These are phyloP conservation scores for Apotomis turbidana DNA, from an alignment of 2,888 invertebrate genomes.

Conservation along the genomic window DNA sequence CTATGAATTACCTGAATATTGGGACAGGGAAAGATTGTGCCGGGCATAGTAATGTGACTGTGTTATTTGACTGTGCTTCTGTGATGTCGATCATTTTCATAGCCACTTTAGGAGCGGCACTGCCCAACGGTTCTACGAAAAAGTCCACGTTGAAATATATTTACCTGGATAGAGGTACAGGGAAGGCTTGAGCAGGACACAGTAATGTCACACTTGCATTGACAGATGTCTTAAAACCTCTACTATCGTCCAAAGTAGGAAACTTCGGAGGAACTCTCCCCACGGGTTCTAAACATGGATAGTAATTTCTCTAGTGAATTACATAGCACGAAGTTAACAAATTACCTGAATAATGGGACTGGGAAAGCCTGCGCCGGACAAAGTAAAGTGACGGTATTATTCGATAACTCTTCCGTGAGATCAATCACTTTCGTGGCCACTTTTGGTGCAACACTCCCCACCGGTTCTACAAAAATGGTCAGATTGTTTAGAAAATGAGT, in stretches of 20 bases:
- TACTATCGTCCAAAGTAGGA: constrained; percentile 87
- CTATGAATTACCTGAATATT: constrained; percentile 85
- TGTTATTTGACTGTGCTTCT: constrained; percentile 70
- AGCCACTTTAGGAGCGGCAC: constrained; percentile 87
- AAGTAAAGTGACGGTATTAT: constrained; percentile 76
- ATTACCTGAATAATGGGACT: constrained; percentile 87
- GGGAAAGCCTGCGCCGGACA: constrained; percentile 88
- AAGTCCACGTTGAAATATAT: constrained; percentile 48
- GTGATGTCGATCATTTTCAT: constrained; percentile 78
- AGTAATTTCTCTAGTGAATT: constrained; percentile 38
- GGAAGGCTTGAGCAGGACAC: constrained; percentile 89
- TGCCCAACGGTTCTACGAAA: constrained; percentile 88
- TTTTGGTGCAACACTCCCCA: constrained; percentile 88
- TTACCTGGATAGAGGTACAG: constrained; percentile 86
- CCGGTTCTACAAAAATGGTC: constrained; percentile 82
- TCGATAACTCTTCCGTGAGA: constrained; percentile 67
- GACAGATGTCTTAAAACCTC: constrained; percentile 77
- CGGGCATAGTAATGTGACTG: constrained; percentile 86
- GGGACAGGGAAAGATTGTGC: constrained; percentile 89
- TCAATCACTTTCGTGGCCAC: constrained; percentile 84
- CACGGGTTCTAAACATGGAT: constrained; percentile 81
- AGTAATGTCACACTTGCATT: constrained; percentile 85
- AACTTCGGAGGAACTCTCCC: constrained; percentile 88
- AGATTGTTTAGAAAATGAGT: constrained; percentile 44
- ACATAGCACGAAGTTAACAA: constrained; percentile 29